Evolutionary conservation across 2,113 vertebrate genomes (phyloP).

Genomic region (Taxidea taxus): DNA sequence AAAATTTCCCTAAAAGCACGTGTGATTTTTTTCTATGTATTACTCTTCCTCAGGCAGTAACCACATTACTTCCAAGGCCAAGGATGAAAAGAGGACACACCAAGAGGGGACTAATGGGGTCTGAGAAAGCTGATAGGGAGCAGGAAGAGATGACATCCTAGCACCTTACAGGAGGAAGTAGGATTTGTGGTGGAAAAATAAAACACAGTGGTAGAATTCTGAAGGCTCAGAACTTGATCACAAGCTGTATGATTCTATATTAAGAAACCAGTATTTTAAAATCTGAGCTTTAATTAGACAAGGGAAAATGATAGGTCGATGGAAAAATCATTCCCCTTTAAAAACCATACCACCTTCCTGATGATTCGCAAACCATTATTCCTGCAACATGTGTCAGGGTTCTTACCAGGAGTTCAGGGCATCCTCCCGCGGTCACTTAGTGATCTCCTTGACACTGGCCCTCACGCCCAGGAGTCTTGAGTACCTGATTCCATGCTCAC

Average conservation of each 20-base stretch:
- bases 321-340: neutral
- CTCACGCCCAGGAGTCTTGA: neutral
- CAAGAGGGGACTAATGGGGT: neutral
- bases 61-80: neutral
- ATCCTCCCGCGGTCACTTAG: neutral
- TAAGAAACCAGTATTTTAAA: conserved; percentile 24
- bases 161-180: neutral
- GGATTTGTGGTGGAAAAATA: neutral
- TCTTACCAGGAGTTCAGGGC: neutral
- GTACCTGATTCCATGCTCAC: neutral
- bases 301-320: neutral
- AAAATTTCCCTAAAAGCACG: neutral
- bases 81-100: neutral
- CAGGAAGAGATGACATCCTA: neutral
- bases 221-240: neutral
- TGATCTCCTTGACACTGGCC: neutral
- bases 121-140: neutral
- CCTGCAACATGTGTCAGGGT: neutral
- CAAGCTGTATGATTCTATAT: neutral
- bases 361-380: neutral
- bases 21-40: neutral
- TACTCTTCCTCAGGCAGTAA: neutral
- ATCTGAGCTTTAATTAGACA: neutral
- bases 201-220: neutral
- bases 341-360: neutral